Percentiles rank a stretch among this genome's conserved stretches.
These are phyloP conservation scores for Melieria omissa DNA, from an alignment of 2,888 invertebrate genomes.

Conservation along the genomic window DNA sequence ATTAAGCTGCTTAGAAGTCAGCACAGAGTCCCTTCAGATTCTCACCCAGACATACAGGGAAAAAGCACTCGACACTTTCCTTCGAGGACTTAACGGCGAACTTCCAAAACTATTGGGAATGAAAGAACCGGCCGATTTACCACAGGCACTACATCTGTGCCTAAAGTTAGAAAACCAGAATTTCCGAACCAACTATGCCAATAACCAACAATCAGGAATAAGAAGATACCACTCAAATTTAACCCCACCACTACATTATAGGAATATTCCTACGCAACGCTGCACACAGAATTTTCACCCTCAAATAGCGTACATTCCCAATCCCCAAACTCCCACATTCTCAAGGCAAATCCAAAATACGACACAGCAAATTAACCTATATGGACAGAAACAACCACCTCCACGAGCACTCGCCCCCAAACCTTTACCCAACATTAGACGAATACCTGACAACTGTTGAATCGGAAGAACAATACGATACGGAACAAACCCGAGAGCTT, in stretches of 20 bases:
- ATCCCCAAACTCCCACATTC: conserved; percentile 6
- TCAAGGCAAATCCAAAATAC: conserved; percentile 8
- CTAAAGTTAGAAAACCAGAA: conserved; percentile 38
- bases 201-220: conserved; percentile 20
- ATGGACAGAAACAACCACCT: conserved; percentile 1
- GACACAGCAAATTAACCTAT: neutral
- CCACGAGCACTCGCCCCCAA: conserved; percentile 13
- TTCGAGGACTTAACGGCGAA: conserved; percentile 44
- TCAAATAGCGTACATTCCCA: conserved; percentile 27
- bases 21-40: conserved; percentile 36
- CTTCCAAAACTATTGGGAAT: conserved; percentile 41
- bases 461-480: neutral
- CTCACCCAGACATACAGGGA: conserved; percentile 41
- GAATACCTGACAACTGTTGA: too few species aligned
- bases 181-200: conserved; percentile 26
- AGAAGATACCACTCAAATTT: conserved; percentile 21
- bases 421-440: too few species aligned
- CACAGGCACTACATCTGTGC: conserved; percentile 41
- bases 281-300: conserved; percentile 25
- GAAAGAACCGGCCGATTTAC: conserved; percentile 42
- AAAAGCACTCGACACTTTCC: conserved; percentile 47
- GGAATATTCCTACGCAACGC: conserved; percentile 9
- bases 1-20: conserved; percentile 41
- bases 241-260: neutral
- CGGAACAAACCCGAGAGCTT: neutral